Evolutionary conservation across 92 coral and sea anemone genomes (phyloP).

Genomic region (Zoanthus solanderi): DNA sequence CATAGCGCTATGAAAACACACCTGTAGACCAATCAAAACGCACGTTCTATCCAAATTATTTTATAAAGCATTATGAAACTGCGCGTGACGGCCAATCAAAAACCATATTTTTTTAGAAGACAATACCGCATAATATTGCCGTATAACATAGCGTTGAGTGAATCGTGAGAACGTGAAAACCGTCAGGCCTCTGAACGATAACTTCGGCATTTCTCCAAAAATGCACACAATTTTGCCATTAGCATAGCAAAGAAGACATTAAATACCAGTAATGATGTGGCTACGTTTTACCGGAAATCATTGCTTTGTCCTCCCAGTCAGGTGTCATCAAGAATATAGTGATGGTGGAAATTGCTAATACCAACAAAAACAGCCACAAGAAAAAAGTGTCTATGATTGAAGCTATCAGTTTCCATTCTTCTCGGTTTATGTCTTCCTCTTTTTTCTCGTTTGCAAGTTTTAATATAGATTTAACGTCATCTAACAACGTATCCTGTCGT

Average conservation of each 20-base stretch:
- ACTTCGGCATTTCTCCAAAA: background rate
- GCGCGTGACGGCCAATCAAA: too few relatives aligned
- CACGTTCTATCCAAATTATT: too few relatives aligned
- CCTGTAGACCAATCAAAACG: too few relatives aligned
- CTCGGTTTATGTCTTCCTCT: constrained; percentile 83
- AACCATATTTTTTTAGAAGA: too few relatives aligned
- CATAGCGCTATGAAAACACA: too few relatives aligned
- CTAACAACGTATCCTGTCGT: constrained; percentile 79
- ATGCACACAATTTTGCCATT: background rate
- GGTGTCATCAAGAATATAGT: constrained; percentile 88
- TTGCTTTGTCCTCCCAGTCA: constrained; percentile 31
- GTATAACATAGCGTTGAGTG: too few relatives aligned
- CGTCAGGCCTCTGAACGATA: too few relatives aligned
- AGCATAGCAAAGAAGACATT: background rate
- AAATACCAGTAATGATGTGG: background rate
- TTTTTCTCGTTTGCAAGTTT: constrained; percentile 77
- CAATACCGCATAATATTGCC: too few relatives aligned
- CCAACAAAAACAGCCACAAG: constrained; percentile 83
- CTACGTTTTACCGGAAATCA: background rate
- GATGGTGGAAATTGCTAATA: constrained; percentile 68
- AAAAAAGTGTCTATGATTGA: constrained; percentile 89
- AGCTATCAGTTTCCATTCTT: constrained; percentile 95
- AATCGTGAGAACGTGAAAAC: too few relatives aligned
- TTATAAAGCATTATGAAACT: too few relatives aligned
- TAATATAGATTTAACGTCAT: constrained; percentile 76